Evolutionary conservation across 2,113 vertebrate genomes (phyloP), one percentile per base, ranked within the genome.

Genomic region (Dasyurus viverrinus): DNA sequence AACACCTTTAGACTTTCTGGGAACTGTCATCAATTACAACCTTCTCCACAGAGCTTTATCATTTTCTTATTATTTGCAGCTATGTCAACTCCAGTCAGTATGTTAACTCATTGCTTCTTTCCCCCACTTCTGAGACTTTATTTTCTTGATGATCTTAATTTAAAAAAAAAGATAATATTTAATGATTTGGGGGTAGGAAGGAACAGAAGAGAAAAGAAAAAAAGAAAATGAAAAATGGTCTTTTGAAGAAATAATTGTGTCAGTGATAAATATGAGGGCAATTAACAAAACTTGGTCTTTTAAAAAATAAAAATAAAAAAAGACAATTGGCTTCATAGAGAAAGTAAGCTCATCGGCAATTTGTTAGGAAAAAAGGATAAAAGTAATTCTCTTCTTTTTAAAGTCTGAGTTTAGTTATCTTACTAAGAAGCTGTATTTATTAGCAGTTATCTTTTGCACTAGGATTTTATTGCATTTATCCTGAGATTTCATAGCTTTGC

Each of bases 81-180:
- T 12, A 8, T 30, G 27, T 36, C 57, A 14, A 36, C 60, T 68
- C 12, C 60, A 68, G 36, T 30, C 30, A 36, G 11, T 14, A 36
- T 14, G 30, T 60, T 30, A 68, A 68, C 30, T 68, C 60, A 68
- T 90, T 25, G 12, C 4, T 27, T 22, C 68, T 92, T 42, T n/a
- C 7, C 48, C 48, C 48, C 48, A 4, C 6, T 16, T 27, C 57
- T 30, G 12, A 60, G 30, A 36, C 30, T 68, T 68, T 36, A 36
- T 68, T n/a, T 95, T 55, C 16, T 57, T 90, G 90, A 89, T 53
- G 47, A 68, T 89, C 93, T 96, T 95, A 53, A 24, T 93, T 95
- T 95, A 47, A 47, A 47, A 92, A 94, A 95, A 25, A 47, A 54
- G 94, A 95, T 90, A 52, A 27, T 36, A 8, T 30, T 57, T 96